Conservation (phyloP, 2,797 vertebrate genomes). For the Spondyliosoma cantharus region DNA sequence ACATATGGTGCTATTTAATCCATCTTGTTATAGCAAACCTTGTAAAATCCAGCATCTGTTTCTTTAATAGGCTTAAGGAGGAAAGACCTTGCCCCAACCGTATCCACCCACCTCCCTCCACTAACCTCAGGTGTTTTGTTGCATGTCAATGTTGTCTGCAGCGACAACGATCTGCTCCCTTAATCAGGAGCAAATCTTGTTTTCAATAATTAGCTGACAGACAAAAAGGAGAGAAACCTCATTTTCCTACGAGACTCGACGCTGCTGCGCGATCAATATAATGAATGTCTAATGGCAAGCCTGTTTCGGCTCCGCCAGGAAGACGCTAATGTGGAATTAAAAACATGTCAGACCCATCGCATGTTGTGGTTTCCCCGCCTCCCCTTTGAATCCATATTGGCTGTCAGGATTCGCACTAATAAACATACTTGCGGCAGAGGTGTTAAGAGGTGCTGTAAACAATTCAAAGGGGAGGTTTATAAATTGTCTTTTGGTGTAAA, state of each 20-base stretch:
- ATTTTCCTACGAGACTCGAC: constrained; percentile 75
- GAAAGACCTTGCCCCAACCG: constrained; percentile 64
- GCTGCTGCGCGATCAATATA: constrained; percentile 74
- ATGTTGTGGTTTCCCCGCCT: constrained; percentile 25
- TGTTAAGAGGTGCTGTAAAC: constrained; percentile 50
- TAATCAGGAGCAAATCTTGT: constrained; percentile 84
- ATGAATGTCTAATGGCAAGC: constrained; percentile 77
- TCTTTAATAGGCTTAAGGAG: constrained; percentile 75
- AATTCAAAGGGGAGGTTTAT: constrained; percentile 37
- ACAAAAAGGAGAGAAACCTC: constrained; percentile 77
- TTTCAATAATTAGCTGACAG: constrained; percentile 85
- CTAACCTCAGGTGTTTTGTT: constrained; percentile 76
- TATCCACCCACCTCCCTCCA: constrained; percentile 51
- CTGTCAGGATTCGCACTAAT: constrained; percentile 55
- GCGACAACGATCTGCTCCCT: constrained; percentile 72
- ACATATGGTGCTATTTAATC: constrained; percentile 66
- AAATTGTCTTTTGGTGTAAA: constrained; percentile 20
- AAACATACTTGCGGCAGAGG: constrained; percentile 31
- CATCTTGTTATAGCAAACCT: constrained; percentile 64
- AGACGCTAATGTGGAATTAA: constrained; percentile 77
- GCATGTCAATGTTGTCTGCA: constrained; percentile 71
- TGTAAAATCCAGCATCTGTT: constrained; percentile 71
- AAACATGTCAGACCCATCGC: constrained; percentile 74
- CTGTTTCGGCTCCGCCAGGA: constrained; percentile 70
- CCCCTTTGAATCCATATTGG: constrained; percentile 52